A percentile compares a stretch with the other conserved stretches of the same genome.
These are phyloP conservation scores for Aurelia sp. DNA, from an alignment of 30 jellyfish, hydroid and myxozoan genomes.

Conservation along the genomic window DNA sequence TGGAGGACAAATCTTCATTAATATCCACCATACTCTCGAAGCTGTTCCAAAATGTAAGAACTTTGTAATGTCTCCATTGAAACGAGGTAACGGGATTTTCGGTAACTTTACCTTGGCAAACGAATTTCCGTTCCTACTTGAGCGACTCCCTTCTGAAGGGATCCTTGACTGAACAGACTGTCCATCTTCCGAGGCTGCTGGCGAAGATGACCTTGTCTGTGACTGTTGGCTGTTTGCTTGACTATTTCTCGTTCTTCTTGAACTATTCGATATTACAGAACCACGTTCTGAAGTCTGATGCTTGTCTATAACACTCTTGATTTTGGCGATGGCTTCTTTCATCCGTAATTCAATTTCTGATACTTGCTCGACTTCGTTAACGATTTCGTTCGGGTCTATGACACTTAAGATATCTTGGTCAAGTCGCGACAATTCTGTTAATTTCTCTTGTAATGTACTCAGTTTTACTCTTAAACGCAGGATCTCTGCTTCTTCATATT, in stretches of 20 bases:
- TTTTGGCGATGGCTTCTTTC: not conserved
- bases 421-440: no score
- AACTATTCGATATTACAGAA: no score
- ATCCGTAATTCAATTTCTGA: not conserved
- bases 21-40: no score
- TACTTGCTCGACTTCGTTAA: not conserved
- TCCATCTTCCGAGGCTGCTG: not conserved
- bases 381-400: not conserved
- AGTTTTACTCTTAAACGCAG: no score
- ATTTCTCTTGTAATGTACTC: no score
- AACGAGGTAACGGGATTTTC: slow-evolving; percentile 23
- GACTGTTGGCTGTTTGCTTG: slow-evolving; percentile 11
- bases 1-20: no score
- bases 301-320: not conserved
- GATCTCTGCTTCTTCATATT: no score
- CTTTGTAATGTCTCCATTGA: slow-evolving; percentile 42
- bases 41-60: slow-evolving; percentile 25
- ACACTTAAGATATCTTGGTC: not conserved
- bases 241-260: not conserved
- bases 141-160: not conserved
- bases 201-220: slow-evolving; percentile 7
- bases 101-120: slow-evolving; percentile 21
- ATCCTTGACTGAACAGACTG: not conserved
- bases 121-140: no score
- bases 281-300: no score